phyloP scores from a whole-genome alignment of 2,797 vertebrate species.

The Geotrypetes seraphini region DNA sequence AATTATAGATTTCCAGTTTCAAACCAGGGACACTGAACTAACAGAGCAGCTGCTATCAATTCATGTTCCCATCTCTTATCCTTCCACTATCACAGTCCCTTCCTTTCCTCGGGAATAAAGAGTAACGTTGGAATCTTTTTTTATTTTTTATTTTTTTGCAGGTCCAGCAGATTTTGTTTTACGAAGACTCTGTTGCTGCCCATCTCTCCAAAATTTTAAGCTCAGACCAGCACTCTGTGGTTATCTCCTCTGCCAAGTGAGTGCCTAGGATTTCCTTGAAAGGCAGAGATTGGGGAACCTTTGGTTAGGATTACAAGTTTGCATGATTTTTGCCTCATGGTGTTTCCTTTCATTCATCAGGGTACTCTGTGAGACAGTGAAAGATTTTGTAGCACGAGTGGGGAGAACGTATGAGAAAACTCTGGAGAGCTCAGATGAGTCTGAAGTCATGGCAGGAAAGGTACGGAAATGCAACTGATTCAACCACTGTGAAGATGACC shows the following conservation, averaged over 20 bases:
- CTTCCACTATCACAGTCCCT: too few species aligned
- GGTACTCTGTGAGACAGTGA: slow-evolving; percentile 92
- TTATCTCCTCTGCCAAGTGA: slow-evolving; percentile 93
- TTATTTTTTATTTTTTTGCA: too few species aligned
- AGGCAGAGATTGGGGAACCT: too few species aligned
- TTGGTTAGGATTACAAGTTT: too few species aligned
- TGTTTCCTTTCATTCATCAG: slow-evolving; percentile 40
- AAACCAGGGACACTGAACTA: too few species aligned
- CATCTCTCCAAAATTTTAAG: slow-evolving; percentile 93
- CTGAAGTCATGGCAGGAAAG: slow-evolving; percentile 89
- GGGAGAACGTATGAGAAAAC: slow-evolving; percentile 91
- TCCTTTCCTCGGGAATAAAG: too few species aligned
- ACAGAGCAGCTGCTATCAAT: too few species aligned
- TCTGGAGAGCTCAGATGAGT: slow-evolving; percentile 80
- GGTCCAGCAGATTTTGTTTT: slow-evolving; percentile 94
- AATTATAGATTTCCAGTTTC: too few species aligned
- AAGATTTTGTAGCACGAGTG: slow-evolving; percentile 92
- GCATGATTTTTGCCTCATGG: neutral
- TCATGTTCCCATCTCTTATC: too few species aligned
- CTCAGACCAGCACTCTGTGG: slow-evolving; percentile 92
- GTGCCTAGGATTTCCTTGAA: too few species aligned
- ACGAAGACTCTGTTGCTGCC: slow-evolving; percentile 89
- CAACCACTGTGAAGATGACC: too few species aligned
- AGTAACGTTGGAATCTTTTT: neutral
- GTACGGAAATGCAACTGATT: too few species aligned